Percentiles rank a stretch among this genome's conserved stretches.
Evolutionary conservation across 2,797 vertebrate species (phyloP).

Genomic region (Sciurus carolinensis): DNA sequence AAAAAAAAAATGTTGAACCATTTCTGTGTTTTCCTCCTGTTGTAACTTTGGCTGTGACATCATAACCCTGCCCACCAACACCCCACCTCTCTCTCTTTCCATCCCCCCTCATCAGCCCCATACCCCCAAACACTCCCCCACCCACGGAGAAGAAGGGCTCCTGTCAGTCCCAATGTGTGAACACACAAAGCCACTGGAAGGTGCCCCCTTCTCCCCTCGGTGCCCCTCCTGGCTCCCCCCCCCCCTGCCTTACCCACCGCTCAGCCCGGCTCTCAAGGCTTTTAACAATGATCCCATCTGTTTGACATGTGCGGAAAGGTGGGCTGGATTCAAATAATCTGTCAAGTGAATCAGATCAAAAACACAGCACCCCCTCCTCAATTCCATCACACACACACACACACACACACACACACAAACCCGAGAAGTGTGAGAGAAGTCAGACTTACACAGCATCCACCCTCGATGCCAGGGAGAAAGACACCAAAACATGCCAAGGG

Average conservation of each 20-base stretch:
- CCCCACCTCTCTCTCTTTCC: slow-evolving; percentile 80
- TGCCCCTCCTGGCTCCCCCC: slow-evolving; percentile 60
- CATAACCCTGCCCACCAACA: slow-evolving; percentile 84
- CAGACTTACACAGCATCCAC: slow-evolving; percentile 76
- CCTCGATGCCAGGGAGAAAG: slow-evolving; percentile 71
- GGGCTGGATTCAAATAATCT: slow-evolving; percentile 79
- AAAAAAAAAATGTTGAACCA: slow-evolving; percentile 88
- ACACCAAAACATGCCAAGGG: slow-evolving; percentile 19
- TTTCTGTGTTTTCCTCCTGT: slow-evolving; percentile 85
- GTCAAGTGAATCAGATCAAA: slow-evolving; percentile 78
- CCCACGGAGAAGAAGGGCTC: slow-evolving; percentile 57
- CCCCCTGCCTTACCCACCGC: slow-evolving; percentile 77
- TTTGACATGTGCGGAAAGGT: slow-evolving; percentile 86
- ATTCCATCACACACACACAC: slow-evolving; percentile 54
- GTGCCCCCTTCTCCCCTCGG: slow-evolving; percentile 49
- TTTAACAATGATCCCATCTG: slow-evolving; percentile 84
- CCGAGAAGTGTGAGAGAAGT: slow-evolving; percentile 60
- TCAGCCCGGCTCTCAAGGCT: slow-evolving; percentile 79
- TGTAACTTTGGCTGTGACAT: slow-evolving; percentile 85
- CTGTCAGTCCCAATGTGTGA: slow-evolving; percentile 69
- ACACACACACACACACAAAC: slow-evolving; percentile 10
- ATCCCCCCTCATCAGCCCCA: slow-evolving; percentile 82
- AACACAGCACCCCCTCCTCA: slow-evolving; percentile 68
- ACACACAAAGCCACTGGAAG: slow-evolving; percentile 69
- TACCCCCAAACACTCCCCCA: slow-evolving; percentile 67